Evolutionary conservation across 37 sponge, comb jelly and placozoan species (phyloP).

Genomic region (Axinella damicornis): DNA sequence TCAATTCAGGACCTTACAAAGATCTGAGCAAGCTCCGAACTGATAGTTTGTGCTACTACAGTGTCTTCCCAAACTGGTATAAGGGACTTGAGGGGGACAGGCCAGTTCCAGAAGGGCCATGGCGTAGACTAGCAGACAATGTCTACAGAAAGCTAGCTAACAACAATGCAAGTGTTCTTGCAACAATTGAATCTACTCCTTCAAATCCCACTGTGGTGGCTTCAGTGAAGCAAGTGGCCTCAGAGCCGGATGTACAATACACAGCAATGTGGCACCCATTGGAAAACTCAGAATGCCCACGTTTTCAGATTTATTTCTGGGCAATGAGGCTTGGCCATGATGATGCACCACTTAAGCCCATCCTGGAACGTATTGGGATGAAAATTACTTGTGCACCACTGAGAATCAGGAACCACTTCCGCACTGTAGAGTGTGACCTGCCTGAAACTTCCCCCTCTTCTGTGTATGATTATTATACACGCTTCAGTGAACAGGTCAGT

Average conservation of each 20-base stretch:
- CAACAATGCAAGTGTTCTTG: conserved; percentile 16
- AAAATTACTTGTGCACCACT: conserved; percentile 42
- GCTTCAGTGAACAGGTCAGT: background rate
- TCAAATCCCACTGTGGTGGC: background rate
- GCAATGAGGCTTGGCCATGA: background rate
- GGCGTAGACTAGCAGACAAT: background rate
- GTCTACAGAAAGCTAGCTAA: conserved; percentile 1
- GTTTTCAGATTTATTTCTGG: conserved; percentile 34
- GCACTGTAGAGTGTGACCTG: background rate
- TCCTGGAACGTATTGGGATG: conserved; percentile 55
- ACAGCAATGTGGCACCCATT: conserved; percentile 14
- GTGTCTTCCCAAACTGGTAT: conserved; percentile 36
- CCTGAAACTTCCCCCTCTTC: conserved; percentile 9
- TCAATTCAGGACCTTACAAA: background rate
- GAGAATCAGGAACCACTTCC: conserved; percentile 18
- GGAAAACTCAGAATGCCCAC: background rate
- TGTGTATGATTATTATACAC: conserved; percentile 43
- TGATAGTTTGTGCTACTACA: conserved; percentile 37
- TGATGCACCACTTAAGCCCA: background rate
- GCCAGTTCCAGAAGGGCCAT: conserved; percentile 2
- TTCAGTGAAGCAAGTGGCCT: too few relatives aligned
- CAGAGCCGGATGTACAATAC: too few relatives aligned
- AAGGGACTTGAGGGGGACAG: too few relatives aligned
- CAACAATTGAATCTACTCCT: background rate
- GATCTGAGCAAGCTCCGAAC: background rate